Conservation (phyloP, 1,140 invertebrate species). For the Rhyacophila brunnea region DNA sequence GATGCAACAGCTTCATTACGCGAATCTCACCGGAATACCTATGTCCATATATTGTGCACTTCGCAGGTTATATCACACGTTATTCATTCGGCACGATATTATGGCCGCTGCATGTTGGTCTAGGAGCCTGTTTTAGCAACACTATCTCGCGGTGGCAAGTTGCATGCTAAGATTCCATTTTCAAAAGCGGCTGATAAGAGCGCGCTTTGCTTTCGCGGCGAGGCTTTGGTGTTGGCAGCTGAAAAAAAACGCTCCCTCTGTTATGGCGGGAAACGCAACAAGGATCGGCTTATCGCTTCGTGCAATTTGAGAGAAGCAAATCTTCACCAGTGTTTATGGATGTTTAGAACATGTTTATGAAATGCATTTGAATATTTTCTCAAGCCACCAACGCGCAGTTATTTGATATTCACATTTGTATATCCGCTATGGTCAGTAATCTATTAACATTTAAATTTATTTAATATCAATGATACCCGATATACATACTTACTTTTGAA, state of each 20-base stretch:
- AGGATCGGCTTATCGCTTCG: background rate
- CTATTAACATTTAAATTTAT: too few relatives aligned
- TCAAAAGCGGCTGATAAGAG: slow-evolving; percentile 30
- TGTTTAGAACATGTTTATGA: too few relatives aligned
- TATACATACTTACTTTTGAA: too few relatives aligned
- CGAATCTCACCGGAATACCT: background rate
- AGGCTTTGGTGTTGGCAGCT: slow-evolving; percentile 26
- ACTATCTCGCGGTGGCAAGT: slow-evolving; percentile 12
- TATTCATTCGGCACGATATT: slow-evolving; percentile 4
- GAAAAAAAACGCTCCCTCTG: slow-evolving; percentile 12
- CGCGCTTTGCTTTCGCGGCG: slow-evolving; percentile 15
- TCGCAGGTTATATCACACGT: slow-evolving; percentile 6
- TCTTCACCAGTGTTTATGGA: too few relatives aligned
- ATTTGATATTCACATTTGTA: too few relatives aligned
- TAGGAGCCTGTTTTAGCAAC: slow-evolving; percentile 15
- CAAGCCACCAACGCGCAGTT: too few relatives aligned
- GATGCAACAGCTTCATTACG: slow-evolving; percentile 2
- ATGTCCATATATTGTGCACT: background rate
- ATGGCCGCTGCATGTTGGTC: slow-evolving; percentile 4
- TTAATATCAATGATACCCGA: too few relatives aligned
- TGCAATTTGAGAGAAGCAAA: too few relatives aligned
- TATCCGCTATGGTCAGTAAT: too few relatives aligned
- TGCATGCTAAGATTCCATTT: slow-evolving; percentile 33
- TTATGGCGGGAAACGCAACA: slow-evolving; percentile 16
- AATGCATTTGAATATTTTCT: too few relatives aligned